These are phyloP conservation scores for Cylas formicarius DNA, from an alignment of 1,140 invertebrate species.

Conservation along the genomic window DNA sequence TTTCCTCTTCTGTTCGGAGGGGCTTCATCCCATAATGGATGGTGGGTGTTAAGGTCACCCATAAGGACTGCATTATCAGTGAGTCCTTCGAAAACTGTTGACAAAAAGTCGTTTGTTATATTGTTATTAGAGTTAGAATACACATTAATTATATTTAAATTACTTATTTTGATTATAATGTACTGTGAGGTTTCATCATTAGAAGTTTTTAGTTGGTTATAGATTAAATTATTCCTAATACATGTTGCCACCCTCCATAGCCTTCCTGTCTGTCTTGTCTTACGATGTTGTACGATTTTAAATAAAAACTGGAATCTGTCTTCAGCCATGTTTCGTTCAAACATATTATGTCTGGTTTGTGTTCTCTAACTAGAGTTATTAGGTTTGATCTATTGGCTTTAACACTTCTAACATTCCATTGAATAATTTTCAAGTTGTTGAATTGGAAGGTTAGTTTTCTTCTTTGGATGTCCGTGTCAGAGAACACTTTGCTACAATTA, in stretches of 20 bases:
- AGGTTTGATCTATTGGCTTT: slow-evolving; percentile 8
- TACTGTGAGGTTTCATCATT: background rate
- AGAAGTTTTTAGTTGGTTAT: background rate
- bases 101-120: background rate
- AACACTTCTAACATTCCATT: slow-evolving; percentile 11
- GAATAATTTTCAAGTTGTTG: slow-evolving; percentile 10
- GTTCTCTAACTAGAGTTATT: slow-evolving; percentile 8
- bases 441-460: background rate
- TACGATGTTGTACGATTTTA: slow-evolving; percentile 10
- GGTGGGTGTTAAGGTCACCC: slow-evolving; percentile 8
- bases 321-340: slow-evolving; percentile 20
- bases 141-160: slow-evolving; percentile 5
- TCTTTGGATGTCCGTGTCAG: background rate
- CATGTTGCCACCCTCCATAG: slow-evolving; percentile 13
- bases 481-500: background rate
- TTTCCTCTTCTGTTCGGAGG: slow-evolving; percentile 2
- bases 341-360: slow-evolving; percentile 13
- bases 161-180: slow-evolving; percentile 3
- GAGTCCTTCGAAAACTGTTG: background rate
- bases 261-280: slow-evolving; percentile 17
- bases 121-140: slow-evolving; percentile 2
- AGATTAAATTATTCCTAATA: slow-evolving; percentile 6
- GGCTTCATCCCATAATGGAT: slow-evolving; percentile 8
- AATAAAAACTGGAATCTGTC: slow-evolving; percentile 2
- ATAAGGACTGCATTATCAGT: background rate